phyloP scores from a whole-genome alignment of 1,140 invertebrate genomes.

The Manduca sexta region DNA sequence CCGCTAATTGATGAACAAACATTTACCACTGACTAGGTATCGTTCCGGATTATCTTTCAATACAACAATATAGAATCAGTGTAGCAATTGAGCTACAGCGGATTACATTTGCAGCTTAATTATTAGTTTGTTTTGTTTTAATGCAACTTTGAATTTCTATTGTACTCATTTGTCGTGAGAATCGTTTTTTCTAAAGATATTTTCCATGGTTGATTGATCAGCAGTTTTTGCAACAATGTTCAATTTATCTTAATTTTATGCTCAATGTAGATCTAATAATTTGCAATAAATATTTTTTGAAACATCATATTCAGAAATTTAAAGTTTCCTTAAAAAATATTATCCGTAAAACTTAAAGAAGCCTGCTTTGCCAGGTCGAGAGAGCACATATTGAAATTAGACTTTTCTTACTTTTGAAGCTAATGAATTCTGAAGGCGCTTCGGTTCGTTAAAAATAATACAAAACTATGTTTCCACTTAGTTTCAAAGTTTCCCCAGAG shows the following conservation, averaged over 20 bases:
- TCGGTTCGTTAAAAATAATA: conserved; percentile 62
- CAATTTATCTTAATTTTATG: too few species aligned
- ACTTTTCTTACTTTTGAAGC: conserved; percentile 43
- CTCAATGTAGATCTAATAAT: too few species aligned
- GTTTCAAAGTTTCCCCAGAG: conserved; percentile 44
- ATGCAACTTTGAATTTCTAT: too few species aligned
- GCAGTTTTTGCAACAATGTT: too few species aligned
- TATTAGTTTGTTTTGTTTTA: too few species aligned
- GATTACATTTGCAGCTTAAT: too few species aligned
- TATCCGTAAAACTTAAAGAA: neutral
- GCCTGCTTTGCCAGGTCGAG: neutral
- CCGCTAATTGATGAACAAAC: too few species aligned
- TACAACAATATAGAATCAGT: conserved; percentile 1
- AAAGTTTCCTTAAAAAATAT: neutral
- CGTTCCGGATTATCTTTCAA: neutral
- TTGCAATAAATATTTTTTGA: too few species aligned
- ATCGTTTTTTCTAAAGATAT: too few species aligned
- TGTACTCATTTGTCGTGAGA: too few species aligned
- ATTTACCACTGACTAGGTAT: neutral
- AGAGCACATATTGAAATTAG: conserved; percentile 38
- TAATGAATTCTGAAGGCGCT: conserved; percentile 61
- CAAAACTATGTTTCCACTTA: conserved; percentile 50
- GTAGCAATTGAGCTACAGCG: conserved; percentile 4
- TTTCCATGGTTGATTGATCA: too few species aligned
- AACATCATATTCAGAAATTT: neutral